These are phyloP conservation scores for Dynastes hyllus DNA, from an alignment of 2,888 invertebrate species.

Conservation along the genomic window DNA sequence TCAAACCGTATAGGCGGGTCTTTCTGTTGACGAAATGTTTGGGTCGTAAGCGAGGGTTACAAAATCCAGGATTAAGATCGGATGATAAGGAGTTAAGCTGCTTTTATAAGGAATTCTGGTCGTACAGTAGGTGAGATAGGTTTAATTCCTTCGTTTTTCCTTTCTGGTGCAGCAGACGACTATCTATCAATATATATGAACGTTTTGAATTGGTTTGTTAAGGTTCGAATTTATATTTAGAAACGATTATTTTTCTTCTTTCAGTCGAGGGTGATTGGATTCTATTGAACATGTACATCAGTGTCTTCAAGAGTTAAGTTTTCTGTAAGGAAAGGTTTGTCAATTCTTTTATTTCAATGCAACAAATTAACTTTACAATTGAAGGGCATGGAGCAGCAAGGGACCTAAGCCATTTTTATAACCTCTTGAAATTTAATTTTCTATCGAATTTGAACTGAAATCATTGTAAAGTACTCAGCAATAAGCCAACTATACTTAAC, in stretches of 20 bases:
- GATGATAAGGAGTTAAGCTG: conserved; percentile 47
- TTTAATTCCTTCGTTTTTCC: neutral
- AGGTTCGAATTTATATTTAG: conserved; percentile 14
- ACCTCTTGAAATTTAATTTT: too few species aligned
- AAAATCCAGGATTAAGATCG: conserved; percentile 48
- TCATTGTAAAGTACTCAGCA: too few species aligned
- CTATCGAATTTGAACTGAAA: too few species aligned
- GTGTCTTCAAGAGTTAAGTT: too few species aligned
- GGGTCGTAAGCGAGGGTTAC: conserved; percentile 10
- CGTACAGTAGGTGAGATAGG: neutral
- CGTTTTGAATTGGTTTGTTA: conserved; percentile 15
- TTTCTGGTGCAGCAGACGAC: neutral
- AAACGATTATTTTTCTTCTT: neutral
- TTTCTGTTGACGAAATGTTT: conserved; percentile 3
- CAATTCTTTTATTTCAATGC: too few species aligned
- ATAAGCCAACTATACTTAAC: too few species aligned
- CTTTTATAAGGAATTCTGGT: conserved; percentile 33
- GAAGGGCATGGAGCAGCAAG: too few species aligned
- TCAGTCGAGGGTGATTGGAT: too few species aligned
- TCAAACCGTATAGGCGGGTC: neutral
- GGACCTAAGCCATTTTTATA: too few species aligned
- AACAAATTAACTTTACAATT: too few species aligned
- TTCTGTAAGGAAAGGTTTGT: too few species aligned
- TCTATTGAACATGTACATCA: too few species aligned
- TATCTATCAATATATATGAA: conserved; percentile 4